phyloP scores from a whole-genome alignment of 1,140 invertebrate genomes.

The Drosophila persimilis region DNA sequence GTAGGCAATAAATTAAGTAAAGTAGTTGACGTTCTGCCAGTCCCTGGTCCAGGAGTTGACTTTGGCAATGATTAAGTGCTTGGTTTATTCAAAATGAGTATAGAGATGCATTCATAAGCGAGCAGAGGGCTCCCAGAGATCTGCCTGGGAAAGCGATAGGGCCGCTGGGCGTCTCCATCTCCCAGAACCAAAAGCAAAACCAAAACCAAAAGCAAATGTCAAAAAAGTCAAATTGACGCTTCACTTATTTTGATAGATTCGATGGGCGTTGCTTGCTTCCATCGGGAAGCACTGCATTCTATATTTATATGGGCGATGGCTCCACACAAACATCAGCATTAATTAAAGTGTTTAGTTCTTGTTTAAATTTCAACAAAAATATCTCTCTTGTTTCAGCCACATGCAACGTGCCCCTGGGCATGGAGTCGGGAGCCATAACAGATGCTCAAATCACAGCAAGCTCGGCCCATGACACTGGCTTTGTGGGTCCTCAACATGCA shows the following conservation, averaged over 20 bases:
- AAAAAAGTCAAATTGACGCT: conserved; percentile 69
- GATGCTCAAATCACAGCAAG: conserved; percentile 94
- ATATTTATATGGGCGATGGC: conserved; percentile 46
- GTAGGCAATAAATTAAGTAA: conserved; percentile 76
- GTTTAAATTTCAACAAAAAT: conserved; percentile 19
- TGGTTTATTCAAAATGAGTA: conserved; percentile 32
- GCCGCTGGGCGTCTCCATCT: neutral
- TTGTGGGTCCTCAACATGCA: conserved; percentile 95
- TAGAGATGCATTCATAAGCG: conserved; percentile 4
- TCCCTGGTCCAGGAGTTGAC: conserved; percentile 42
- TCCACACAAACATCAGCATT: conserved; percentile 35
- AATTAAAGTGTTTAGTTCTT: conserved; percentile 49
- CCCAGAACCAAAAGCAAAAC: conserved; percentile 20
- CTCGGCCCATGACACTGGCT: conserved; percentile 94
- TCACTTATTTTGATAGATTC: conserved; percentile 72
- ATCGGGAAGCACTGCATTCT: conserved; percentile 11
- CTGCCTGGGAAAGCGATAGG: conserved; percentile 35
- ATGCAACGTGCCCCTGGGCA: conserved; percentile 92
- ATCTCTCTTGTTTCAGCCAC: conserved; percentile 86
- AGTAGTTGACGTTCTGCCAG: conserved; percentile 70
- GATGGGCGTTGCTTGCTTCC: conserved; percentile 38
- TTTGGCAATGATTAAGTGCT: conserved; percentile 71
- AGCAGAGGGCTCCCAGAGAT: neutral
- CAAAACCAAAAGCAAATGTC: conserved; percentile 44
- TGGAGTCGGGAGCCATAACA: conserved; percentile 95